Base-by-base conservation (phyloP, 2,113 vertebrate genomes). In the Acanthochromis polyacanthus region DNA sequence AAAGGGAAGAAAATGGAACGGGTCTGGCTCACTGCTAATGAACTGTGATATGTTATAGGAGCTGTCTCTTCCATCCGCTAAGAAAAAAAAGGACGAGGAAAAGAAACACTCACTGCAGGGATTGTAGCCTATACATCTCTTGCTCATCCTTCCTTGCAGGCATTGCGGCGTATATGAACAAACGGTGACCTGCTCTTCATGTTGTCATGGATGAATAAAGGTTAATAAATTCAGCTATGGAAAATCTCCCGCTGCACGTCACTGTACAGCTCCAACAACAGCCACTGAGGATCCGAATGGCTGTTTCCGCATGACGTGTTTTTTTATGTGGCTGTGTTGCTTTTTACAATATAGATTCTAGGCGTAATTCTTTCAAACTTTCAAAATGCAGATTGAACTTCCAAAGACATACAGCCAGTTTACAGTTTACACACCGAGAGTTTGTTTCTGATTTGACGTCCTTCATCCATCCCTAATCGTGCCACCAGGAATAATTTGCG, bases 21-120 rank as follows among this genome's bases (percentile, higher is more conserved):
- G 63, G 75, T 86, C 67, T 73, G 75, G 61, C 73, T 88, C 72
- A 40, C 66, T 76, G 83, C 81, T 90, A 85, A 92, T 90, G 85
- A 90, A 80, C 76, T 76, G 82, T 59, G 88, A 88, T 79, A 59
- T 78, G 81, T 74, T 83, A 82, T 78, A 80, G 81, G 46, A 82
- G 75, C 84, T 71, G 82, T 84, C 46, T 70, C 68, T 59, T 90
- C 50, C 69, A 76, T 82, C 76, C 79, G 66, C 48, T 63, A 12
- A 71, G 65, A 60, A 32, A 68, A 70, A 83, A 80, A 68, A 51
- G 17, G 17, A 19, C 3, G 4, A 51, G 48, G 7, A 19, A 23
- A 43, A 38, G 45, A 51, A 53, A 59, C 28, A 58, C 55, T 32
- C 15, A 32, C 65, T 62, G 58, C 63, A 48, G 57, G 38, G 52